phyloP scores from a whole-genome alignment of 2,113 vertebrate genomes.

The Dromaius novaehollandiae region DNA sequence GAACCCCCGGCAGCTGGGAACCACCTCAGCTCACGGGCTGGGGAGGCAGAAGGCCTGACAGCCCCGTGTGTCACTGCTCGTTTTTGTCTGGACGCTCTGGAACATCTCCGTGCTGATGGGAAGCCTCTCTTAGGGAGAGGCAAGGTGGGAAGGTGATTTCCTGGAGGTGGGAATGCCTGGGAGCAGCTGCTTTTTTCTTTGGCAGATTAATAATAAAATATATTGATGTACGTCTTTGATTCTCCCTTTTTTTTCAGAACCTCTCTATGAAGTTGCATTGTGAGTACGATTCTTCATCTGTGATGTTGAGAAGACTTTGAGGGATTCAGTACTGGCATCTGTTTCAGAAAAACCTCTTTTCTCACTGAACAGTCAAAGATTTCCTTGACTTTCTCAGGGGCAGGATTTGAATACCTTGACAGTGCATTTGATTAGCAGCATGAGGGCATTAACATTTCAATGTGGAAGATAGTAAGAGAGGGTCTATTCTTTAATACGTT shows the following conservation, averaged over 20 bases:
- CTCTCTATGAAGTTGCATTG: constrained; percentile 41
- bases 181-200: neutral
- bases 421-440: neutral
- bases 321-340: neutral
- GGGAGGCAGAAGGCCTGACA: no score
- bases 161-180: neutral
- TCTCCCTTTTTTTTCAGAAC: neutral
- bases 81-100: neutral
- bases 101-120: neutral
- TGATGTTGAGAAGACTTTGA: neutral
- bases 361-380: neutral
- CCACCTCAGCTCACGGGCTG: neutral
- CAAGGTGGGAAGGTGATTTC: neutral
- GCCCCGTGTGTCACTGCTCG: neutral
- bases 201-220: neutral
- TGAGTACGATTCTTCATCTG: constrained; percentile 17
- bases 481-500: neutral
- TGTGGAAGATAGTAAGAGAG: neutral
- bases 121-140: no score
- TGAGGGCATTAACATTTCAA: neutral
- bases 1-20: no score
- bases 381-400: neutral
- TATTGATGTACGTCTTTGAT: neutral
- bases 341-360: neutral
- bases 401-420: neutral